Percentiles rank a stretch among this genome's conserved stretches.
These are phyloP conservation scores for Otis tarda DNA, from an alignment of 2,113 vertebrate species.

Conservation along the genomic window DNA sequence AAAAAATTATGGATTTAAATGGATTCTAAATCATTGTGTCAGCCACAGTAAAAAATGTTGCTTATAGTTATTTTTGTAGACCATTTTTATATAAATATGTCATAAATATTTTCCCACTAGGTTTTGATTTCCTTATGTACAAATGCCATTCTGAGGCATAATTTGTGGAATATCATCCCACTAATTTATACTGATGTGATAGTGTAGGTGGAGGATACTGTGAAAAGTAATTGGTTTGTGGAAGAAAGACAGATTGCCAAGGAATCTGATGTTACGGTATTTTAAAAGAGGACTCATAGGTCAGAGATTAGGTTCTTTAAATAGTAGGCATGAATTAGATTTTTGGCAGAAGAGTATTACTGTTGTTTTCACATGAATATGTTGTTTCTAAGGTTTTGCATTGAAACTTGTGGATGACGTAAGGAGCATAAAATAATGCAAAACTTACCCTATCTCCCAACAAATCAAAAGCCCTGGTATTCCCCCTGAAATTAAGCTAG, in stretches of 20 bases:
- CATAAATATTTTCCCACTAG: neutral
- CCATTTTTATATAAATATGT: neutral
- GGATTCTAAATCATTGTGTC: neutral
- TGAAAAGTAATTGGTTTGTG: neutral
- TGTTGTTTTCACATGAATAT: neutral
- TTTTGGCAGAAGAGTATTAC: neutral
- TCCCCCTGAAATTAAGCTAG: neutral
- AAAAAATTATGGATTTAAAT: neutral
- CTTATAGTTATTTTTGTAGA: neutral
- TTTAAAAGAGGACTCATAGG: neutral
- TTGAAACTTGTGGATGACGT: neutral
- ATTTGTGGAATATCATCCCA: neutral
- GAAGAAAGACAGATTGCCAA: neutral
- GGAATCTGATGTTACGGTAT: neutral
- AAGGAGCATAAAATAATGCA: neutral
- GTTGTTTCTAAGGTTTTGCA: neutral
- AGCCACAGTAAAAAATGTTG: neutral
- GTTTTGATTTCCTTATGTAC: neutral
- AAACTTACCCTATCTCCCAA: neutral
- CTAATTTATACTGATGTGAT: neutral
- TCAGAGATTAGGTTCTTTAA: neutral
- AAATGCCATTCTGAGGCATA: neutral
- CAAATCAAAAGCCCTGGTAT: neutral
- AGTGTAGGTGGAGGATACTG: fast-evolving
- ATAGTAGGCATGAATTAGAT: neutral